A percentile compares a stretch with the other conserved stretches of the same genome.
These are phyloP conservation scores for Nemapogon koenigi DNA, from an alignment of 2,888 invertebrate species.

Conservation along the genomic window DNA sequence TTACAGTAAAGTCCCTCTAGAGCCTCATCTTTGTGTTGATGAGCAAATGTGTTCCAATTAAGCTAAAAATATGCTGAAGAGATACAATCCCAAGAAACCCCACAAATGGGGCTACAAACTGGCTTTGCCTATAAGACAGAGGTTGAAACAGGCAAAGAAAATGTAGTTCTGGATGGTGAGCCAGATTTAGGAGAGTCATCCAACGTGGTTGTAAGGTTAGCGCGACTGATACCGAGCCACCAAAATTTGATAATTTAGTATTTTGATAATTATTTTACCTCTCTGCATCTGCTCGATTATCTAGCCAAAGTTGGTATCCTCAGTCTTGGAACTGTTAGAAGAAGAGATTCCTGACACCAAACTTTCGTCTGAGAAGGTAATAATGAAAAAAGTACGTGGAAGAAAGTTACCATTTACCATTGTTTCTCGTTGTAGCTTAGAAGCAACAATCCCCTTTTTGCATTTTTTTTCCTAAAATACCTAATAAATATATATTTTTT, in stretches of 20 bases:
- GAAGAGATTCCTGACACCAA: too few relatives aligned
- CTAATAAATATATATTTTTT: too few relatives aligned
- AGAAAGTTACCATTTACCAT: too few relatives aligned
- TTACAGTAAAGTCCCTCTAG: constrained; percentile 15
- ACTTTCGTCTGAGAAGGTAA: too few relatives aligned
- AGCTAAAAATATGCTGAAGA: constrained; percentile 21
- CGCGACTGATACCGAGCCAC: constrained; percentile 20
- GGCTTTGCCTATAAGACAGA: constrained; percentile 25
- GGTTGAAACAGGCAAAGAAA: constrained; percentile 23
- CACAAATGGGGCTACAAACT: constrained; percentile 27
- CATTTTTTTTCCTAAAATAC: too few relatives aligned
- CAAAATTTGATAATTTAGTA: constrained; percentile 22
- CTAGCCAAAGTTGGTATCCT: constrained; percentile 22
- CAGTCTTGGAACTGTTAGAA: constrained; percentile 15
- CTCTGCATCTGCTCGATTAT: constrained; percentile 19
- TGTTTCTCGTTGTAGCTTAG: too few relatives aligned
- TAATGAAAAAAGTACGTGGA: too few relatives aligned
- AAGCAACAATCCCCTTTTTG: too few relatives aligned
- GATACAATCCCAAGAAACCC: constrained; percentile 27
- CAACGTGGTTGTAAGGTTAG: constrained; percentile 21
- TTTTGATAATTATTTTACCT: constrained; percentile 24
- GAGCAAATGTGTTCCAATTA: constrained; percentile 24
- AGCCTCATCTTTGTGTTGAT: constrained; percentile 21
- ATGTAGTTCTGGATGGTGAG: constrained; percentile 10
- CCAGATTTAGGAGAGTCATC: constrained; percentile 22